A percentile compares a stretch with the other conserved stretches of the same genome.
phyloP scores from a whole-genome alignment of 1,140 invertebrate species.

The Drosophila elegans region DNA sequence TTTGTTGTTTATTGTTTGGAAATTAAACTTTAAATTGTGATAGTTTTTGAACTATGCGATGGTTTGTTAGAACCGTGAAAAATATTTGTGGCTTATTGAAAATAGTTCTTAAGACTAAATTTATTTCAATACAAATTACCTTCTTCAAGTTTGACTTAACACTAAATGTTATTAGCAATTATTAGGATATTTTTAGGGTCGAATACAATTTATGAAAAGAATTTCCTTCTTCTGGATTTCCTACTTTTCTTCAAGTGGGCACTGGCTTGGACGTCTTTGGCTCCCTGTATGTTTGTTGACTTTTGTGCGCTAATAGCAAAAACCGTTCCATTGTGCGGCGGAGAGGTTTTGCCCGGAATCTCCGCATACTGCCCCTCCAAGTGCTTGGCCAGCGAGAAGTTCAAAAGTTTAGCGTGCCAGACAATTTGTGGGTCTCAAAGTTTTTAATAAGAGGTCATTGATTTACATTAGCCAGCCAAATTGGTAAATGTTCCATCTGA shows the following conservation, averaged over 20 bases:
- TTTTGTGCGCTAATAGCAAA: slow-evolving; percentile 78
- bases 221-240: slow-evolving; percentile 31
- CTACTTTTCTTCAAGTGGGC: slow-evolving; percentile 53
- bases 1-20: no score
- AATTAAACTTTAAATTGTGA: no score
- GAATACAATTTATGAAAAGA: not conserved
- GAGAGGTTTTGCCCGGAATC: slow-evolving; percentile 24
- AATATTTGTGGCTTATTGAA: no score
- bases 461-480: slow-evolving; percentile 70
- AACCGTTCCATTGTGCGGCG: slow-evolving; percentile 63
- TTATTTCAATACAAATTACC: no score
- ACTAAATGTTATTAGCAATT: no score
- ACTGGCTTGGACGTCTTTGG: slow-evolving; percentile 37
- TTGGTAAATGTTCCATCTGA: slow-evolving; percentile 41
- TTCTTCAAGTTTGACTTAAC: no score
- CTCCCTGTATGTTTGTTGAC: slow-evolving; percentile 64
- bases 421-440: slow-evolving; percentile 76
- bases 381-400: slow-evolving; percentile 45
- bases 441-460: slow-evolving; percentile 82
- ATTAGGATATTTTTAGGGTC: not conserved
- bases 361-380: not conserved
- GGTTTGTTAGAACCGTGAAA: no score
- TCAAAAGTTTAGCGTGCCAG: slow-evolving; percentile 69
- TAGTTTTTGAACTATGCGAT: no score
- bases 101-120: no score